Evolutionary conservation across 1,140 invertebrate genomes (phyloP).

Genomic region (Yoshiicerus persimilis): DNA sequence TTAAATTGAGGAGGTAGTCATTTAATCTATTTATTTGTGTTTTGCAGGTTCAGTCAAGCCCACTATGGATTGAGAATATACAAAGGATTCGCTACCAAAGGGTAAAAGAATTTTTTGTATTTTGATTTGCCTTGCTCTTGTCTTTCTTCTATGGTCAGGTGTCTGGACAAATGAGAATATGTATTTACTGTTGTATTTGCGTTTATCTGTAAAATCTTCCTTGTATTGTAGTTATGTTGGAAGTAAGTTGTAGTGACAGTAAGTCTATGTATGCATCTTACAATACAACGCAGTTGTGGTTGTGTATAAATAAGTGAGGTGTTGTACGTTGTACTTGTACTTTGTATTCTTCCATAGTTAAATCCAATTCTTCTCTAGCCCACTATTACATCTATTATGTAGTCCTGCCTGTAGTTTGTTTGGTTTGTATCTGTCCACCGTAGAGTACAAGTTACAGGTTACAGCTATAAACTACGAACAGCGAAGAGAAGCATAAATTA

Average conservation of each 20-base stretch:
- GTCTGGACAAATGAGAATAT: not conserved
- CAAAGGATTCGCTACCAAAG: conserved; percentile 30
- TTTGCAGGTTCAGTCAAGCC: conserved; percentile 38
- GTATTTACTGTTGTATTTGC: not conserved
- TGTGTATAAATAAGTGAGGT: not conserved
- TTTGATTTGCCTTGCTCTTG: not conserved
- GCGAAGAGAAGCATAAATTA: too few species aligned
- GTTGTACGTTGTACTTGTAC: too few species aligned
- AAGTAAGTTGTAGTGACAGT: not conserved
- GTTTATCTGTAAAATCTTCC: not conserved
- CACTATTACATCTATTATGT: not conserved
- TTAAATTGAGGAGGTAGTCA: not conserved
- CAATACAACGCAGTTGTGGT: not conserved
- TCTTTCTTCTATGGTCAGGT: not conserved
- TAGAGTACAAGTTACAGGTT: too few species aligned
- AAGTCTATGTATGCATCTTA: not conserved
- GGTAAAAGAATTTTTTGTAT: conserved; percentile 29
- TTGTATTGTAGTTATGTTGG: not conserved
- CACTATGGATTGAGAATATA: conserved; percentile 45
- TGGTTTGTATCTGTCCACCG: not conserved
- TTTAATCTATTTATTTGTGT: not conserved
- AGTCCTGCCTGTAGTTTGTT: not conserved
- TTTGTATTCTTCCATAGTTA: too few species aligned
- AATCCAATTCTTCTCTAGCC: not conserved
- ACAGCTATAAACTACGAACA: too few species aligned